Base-by-base conservation (phyloP, 2,888 invertebrate species). In the Yponomeuta cagnagella region DNA sequence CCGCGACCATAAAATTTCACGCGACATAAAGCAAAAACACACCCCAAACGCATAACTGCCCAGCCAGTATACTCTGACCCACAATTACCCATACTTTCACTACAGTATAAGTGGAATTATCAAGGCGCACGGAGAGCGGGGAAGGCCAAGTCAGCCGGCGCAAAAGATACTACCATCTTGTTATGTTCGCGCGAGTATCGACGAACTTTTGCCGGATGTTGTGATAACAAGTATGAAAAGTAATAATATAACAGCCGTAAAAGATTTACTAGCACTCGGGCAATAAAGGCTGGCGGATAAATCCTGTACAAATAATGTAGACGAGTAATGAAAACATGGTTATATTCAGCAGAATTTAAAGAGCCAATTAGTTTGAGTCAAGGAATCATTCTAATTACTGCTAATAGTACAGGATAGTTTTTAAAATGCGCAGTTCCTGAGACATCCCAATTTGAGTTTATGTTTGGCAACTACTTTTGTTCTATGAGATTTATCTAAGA, bases 21-120 rank as follows among this genome's bases (percentile, higher is more conserved):
- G 90, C 86, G 79, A 85, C 90, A 92, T 92, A 92, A 92, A 93
- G 86, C 89, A 92, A 92, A 92, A 92, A 92, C 90, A 92, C 89
- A 88, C 89, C 88, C 89, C 82, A 82, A 58, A 83, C 83, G 86
- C 85, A 87, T 86, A 85, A 86, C 89, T 85, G 82, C 85, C 83
- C 79, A 43, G 78, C 89, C 88, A 89, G 72, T 73, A 66, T 79
- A 80, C 73, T 75, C 74, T 76, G 89, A 85, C 73, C 87, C 76
- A 67, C 48, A 31, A 33, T 37, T 23, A 70, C 10, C 70, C 70
- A 37, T 2, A 33, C 37, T 23, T 3, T 9, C 8, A 12, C 63
- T 31, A 72, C 70, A 12, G 76, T 73, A 73, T 63, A 58, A 15
- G 12, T 15, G 15, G 15, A 58, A 58, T 58, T 64, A 72, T 8